These are phyloP conservation scores for Papilio dardanus DNA, from an alignment of 1,140 invertebrate genomes.

Conservation along the genomic window DNA sequence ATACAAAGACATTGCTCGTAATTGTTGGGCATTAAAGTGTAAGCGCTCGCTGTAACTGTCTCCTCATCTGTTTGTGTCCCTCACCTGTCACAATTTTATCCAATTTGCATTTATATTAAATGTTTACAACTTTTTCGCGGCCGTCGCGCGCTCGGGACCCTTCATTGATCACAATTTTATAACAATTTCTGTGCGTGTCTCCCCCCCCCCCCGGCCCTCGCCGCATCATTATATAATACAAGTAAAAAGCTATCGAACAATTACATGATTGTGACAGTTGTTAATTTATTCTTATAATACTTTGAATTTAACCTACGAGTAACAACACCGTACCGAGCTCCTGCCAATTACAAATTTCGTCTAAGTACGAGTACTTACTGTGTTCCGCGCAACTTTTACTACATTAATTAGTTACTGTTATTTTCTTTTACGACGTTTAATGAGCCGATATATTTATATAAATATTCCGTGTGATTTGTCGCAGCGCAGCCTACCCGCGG, in stretches of 20 bases:
- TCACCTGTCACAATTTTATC: neutral
- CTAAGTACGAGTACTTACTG: too few species aligned
- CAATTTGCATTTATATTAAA: conserved; percentile 28
- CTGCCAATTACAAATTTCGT: too few species aligned
- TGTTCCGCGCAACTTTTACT: too few species aligned
- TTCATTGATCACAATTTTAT: conserved; percentile 6
- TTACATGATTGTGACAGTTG: too few species aligned
- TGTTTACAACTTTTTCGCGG: neutral
- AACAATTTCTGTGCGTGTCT: neutral
- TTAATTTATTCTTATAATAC: too few species aligned
- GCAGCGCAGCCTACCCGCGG: neutral
- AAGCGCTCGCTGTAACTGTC: too few species aligned
- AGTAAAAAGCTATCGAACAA: neutral
- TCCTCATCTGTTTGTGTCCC: neutral
- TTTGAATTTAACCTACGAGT: too few species aligned
- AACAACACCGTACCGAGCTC: too few species aligned
- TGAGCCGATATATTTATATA: neutral
- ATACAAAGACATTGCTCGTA: too few species aligned
- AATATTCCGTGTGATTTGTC: neutral
- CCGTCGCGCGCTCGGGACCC: neutral
- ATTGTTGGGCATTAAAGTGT: too few species aligned
- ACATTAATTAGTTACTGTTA: neutral
- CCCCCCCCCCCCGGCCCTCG: too few species aligned
- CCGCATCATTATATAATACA: neutral
- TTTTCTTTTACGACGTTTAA: neutral